A percentile compares a stretch with the other conserved stretches of the same genome.
These are phyloP conservation scores for Lepilemur septentrionalis DNA, from an alignment of 2,797 vertebrate species.

Conservation along the genomic window DNA sequence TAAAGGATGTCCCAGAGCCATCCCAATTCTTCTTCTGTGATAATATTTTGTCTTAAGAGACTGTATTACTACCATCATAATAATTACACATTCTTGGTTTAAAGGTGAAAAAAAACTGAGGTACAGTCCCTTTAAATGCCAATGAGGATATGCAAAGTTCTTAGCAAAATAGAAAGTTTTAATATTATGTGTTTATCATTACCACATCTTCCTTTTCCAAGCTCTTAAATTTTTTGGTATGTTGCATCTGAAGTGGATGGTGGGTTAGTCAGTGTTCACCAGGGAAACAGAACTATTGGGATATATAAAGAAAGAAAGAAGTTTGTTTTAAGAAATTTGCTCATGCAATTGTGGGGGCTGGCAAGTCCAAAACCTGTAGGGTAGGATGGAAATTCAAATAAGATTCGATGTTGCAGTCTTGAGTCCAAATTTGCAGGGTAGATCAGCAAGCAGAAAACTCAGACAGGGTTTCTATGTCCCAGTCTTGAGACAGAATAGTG, in stretches of 20 bases:
- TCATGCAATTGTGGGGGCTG: neutral
- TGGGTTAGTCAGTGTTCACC: neutral
- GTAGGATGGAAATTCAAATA: neutral
- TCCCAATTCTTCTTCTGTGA: neutral
- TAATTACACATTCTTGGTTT: neutral
- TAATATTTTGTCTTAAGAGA: neutral
- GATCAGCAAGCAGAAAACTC: neutral
- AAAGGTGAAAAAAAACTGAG: neutral
- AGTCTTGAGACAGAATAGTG: neutral
- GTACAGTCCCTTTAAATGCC: neutral
- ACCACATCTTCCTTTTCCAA: neutral
- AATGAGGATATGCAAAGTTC: neutral
- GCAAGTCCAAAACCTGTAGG: neutral
- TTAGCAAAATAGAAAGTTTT: neutral
- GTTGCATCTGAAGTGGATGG: neutral
- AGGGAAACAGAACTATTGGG: neutral
- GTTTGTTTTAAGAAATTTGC: neutral
- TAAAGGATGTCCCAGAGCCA: neutral
- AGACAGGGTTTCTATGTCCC: neutral
- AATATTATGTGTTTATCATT: neutral
- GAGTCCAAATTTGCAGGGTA: neutral
- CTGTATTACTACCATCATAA: neutral
- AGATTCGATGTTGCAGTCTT: no score
- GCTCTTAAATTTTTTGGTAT: neutral
- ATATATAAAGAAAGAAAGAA: neutral